These are phyloP conservation scores for Drosophila macrospina DNA, from an alignment of 2,888 invertebrate species.

Conservation along the genomic window DNA sequence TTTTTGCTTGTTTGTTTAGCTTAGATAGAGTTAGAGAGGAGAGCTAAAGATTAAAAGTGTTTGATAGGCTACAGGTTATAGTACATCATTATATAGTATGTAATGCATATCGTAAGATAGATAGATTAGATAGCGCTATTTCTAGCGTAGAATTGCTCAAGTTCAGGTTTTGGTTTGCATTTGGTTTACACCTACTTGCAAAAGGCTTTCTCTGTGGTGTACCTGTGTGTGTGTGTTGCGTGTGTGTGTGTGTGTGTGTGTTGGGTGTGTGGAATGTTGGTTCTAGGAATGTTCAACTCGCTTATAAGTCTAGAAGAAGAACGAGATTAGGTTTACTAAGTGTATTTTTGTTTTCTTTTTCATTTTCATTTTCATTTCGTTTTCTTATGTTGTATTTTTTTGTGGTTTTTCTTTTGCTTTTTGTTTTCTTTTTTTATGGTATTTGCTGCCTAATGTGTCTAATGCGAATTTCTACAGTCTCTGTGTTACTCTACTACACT, in stretches of 20 bases:
- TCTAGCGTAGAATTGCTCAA: constrained; percentile 73
- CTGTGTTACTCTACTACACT: constrained; percentile 79
- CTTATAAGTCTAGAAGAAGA: constrained; percentile 69
- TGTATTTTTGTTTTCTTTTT: constrained; percentile 34
- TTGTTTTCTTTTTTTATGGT: constrained; percentile 16
- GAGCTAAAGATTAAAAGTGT: constrained; percentile 61
- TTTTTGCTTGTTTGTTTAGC: constrained; percentile 37
- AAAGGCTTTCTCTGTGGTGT: constrained; percentile 71
- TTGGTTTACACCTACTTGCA: constrained; percentile 59
- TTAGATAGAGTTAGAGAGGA: constrained; percentile 53
- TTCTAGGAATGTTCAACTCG: constrained; percentile 71
- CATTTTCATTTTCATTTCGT: constrained; percentile 16
- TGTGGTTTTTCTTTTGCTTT: constrained; percentile 18
- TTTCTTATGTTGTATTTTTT: constrained; percentile 15
- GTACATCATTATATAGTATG: constrained; percentile 53
- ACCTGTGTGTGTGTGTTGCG: constrained; percentile 30
- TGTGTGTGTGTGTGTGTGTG: constrained; percentile 34
- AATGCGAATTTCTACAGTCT: constrained; percentile 80
- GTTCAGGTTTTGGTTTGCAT: constrained; percentile 72
- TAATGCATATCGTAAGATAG: constrained; percentile 47
- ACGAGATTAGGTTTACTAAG: constrained; percentile 67
- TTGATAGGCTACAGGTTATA: constrained; percentile 62
- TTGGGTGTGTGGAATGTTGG: constrained; percentile 29
- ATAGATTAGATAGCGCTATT: constrained; percentile 47
- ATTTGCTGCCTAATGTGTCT: constrained; percentile 66